These are phyloP conservation scores for Crematogaster levior DNA, from an alignment of 2,888 invertebrate species.

Conservation along the genomic window DNA sequence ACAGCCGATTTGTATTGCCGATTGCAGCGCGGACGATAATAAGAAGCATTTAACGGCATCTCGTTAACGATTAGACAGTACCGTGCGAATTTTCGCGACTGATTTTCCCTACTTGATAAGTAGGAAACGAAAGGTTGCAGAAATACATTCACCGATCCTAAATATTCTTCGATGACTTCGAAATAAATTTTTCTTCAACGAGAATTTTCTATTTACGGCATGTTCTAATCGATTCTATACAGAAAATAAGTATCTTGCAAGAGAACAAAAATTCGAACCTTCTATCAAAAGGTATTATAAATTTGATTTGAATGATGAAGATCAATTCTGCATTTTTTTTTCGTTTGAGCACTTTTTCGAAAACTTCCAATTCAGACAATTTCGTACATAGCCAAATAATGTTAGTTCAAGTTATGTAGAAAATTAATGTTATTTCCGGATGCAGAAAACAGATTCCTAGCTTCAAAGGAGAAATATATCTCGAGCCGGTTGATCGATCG, in stretches of 20 bases:
- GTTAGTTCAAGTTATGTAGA: not conserved
- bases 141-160: not conserved
- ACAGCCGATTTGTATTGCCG: slow-evolving; percentile 22
- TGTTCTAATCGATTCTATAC: not conserved
- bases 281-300: not conserved
- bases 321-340: not conserved
- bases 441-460: not conserved
- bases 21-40: slow-evolving; percentile 30
- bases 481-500: slow-evolving; percentile 27
- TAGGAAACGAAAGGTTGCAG: not conserved
- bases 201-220: not conserved
- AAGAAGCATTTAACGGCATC: slow-evolving; percentile 37
- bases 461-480: slow-evolving; percentile 5
- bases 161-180: not conserved
- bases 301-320: too few species aligned
- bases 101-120: slow-evolving; percentile 9
- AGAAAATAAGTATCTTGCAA: not conserved
- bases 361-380: not conserved
- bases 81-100: slow-evolving; percentile 40
- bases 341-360: not conserved
- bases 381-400: not conserved
- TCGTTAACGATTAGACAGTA: slow-evolving; percentile 30
- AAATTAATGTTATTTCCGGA: too few species aligned
- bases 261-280: not conserved
- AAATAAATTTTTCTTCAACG: not conserved